Evolutionary conservation across 2,888 invertebrate species (phyloP).

Genomic region (Drosophila kuntzei): DNA sequence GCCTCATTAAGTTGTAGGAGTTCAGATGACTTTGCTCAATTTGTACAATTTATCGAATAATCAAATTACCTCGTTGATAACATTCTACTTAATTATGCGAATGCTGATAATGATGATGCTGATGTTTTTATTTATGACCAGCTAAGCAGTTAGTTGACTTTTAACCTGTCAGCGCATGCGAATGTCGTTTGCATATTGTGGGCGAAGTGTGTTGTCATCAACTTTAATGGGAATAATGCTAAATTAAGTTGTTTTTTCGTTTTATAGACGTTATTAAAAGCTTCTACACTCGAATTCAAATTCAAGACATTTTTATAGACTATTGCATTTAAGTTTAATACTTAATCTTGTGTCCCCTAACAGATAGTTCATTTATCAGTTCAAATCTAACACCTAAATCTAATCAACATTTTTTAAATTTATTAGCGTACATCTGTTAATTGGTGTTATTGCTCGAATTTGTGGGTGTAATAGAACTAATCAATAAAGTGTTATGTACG

Average conservation of each 20-base stretch:
- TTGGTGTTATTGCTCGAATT: background rate
- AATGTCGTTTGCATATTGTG: conserved; percentile 30
- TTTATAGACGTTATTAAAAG: conserved; percentile 15
- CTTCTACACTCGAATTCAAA: conserved; percentile 1
- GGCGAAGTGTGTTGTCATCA: conserved; percentile 29
- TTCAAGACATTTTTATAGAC: background rate
- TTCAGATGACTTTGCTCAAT: conserved; percentile 53
- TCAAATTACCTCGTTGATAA: conserved; percentile 49
- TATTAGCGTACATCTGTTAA: conserved; percentile 35
- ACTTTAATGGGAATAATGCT: conserved; percentile 28
- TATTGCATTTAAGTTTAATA: conserved; percentile 7
- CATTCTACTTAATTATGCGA: conserved; percentile 69
- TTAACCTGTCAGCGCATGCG: conserved; percentile 40
- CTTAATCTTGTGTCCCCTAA: background rate
- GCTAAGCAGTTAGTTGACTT: conserved; percentile 39
- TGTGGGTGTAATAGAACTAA: conserved; percentile 29
- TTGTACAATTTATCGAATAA: conserved; percentile 57
- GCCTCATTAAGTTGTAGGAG: conserved; percentile 73
- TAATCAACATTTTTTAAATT: conserved; percentile 12
- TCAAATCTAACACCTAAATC: conserved; percentile 15
- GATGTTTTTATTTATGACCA: conserved; percentile 58
- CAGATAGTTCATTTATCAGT: conserved; percentile 16
- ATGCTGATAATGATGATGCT: conserved; percentile 38
- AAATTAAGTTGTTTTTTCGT: conserved; percentile 44
- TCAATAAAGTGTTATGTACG: background rate